These are phyloP conservation scores for Stigmatopora nigra DNA, from an alignment of 2,113 vertebrate genomes.

Conservation along the genomic window DNA sequence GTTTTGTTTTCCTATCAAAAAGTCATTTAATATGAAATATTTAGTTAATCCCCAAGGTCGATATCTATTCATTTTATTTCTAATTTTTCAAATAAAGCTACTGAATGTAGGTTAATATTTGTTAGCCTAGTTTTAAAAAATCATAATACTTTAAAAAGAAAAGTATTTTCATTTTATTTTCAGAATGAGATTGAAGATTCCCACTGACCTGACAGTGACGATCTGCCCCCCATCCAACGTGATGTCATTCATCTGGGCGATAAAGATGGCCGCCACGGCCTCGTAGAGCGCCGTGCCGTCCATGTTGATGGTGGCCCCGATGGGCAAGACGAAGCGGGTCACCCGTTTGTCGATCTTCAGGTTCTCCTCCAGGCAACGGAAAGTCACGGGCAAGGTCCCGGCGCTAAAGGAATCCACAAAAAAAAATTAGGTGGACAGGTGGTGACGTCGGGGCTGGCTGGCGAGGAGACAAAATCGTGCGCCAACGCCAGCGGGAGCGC, in stretches of 20 bases:
- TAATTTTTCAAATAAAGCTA: too few relatives aligned
- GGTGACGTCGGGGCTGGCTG: slow-evolving; percentile 15
- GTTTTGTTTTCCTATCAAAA: too few relatives aligned
- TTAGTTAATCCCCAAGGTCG: too few relatives aligned
- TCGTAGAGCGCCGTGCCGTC: slow-evolving; percentile 79
- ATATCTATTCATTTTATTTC: too few relatives aligned
- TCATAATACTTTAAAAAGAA: too few relatives aligned
- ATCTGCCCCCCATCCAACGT: slow-evolving; percentile 74
- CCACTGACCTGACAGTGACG: slow-evolving; percentile 73
- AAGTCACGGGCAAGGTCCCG: slow-evolving; percentile 76
- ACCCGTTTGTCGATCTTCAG: slow-evolving; percentile 76
- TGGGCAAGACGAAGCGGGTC: slow-evolving; percentile 78
- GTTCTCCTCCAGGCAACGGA: slow-evolving; percentile 80
- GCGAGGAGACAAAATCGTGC: slow-evolving; percentile 12
- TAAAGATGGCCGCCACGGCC: slow-evolving; percentile 80
- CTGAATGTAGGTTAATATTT: too few relatives aligned
- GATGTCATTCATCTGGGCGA: slow-evolving; percentile 80
- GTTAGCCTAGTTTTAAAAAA: too few relatives aligned
- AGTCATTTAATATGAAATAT: too few relatives aligned
- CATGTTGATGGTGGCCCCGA: slow-evolving; percentile 82
- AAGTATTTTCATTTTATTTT: too few relatives aligned
- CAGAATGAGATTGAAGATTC: too few relatives aligned
- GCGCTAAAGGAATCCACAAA: slow-evolving; percentile 57
- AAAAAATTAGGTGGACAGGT: slow-evolving; percentile 44
- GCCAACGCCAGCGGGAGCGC: slow-evolving; percentile 34